Percentiles rank a stretch among this genome's conserved stretches.
These are phyloP conservation scores for Drosophila leontia DNA, from an alignment of 1,140 invertebrate species.

Conservation along the genomic window DNA sequence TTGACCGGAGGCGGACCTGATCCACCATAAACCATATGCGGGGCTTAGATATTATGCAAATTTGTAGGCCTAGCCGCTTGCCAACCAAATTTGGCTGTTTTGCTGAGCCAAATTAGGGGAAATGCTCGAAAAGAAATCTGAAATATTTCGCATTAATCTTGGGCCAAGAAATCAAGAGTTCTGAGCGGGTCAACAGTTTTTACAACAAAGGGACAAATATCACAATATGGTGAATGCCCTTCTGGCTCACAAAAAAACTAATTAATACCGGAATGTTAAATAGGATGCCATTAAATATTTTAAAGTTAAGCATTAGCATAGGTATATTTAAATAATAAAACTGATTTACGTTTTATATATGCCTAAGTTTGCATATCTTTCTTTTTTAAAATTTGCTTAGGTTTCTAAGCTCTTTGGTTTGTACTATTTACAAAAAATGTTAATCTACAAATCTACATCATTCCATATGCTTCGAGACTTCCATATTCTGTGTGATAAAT, in stretches of 20 bases:
- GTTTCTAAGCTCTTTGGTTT: background rate
- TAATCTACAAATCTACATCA: background rate
- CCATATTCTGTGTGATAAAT: background rate
- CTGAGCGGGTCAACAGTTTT: background rate
- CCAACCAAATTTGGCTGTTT: conserved; percentile 13
- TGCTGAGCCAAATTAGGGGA: conserved; percentile 16
- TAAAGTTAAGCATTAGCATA: background rate
- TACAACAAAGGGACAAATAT: background rate
- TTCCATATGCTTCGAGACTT: background rate
- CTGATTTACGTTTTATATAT: conserved; percentile 8
- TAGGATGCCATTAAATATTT: background rate
- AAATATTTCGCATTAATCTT: conserved; percentile 39
- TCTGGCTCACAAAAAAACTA: background rate
- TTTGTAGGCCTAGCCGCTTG: conserved; percentile 17
- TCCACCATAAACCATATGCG: conserved; percentile 16
- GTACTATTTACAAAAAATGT: background rate
- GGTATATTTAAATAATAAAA: conserved; percentile 11
- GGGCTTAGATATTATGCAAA: conserved; percentile 30
- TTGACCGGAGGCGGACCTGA: conserved; percentile 32
- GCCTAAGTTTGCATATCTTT: background rate
- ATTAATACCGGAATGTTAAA: background rate
- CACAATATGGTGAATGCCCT: conserved; percentile 6
- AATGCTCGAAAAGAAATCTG: conserved; percentile 26
- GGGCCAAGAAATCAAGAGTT: conserved; percentile 3
- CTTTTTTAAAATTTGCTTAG: background rate